These are phyloP conservation scores for Lichenostomus cassidix DNA, from an alignment of 2,113 vertebrate genomes.

Conservation along the genomic window DNA sequence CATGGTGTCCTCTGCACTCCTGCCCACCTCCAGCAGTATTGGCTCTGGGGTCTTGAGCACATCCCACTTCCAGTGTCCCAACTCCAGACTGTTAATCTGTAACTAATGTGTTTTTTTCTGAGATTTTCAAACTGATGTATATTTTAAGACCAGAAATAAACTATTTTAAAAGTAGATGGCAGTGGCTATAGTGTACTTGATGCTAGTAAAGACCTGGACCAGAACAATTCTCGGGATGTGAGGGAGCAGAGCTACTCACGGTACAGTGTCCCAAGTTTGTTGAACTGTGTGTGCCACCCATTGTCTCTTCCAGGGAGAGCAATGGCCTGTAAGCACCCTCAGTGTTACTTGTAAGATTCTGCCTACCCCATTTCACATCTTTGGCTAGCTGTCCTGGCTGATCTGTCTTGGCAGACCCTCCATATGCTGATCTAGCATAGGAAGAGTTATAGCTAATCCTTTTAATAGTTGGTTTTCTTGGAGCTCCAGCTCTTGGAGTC, in stretches of 20 bases:
- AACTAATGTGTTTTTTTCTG: slow-evolving; percentile 81
- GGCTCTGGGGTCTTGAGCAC: slow-evolving; percentile 3
- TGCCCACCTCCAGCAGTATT: slow-evolving; percentile 13
- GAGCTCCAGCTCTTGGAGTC: not conserved
- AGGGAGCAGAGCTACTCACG: not conserved
- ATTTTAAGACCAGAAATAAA: slow-evolving; percentile 96
- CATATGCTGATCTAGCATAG: not conserved
- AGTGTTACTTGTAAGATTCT: not conserved
- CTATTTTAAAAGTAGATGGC: slow-evolving; percentile 87
- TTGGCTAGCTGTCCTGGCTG: not conserved
- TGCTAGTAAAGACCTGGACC: not conserved
- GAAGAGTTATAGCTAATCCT: not conserved
- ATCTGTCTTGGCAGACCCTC: not conserved
- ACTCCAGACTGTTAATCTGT: slow-evolving; percentile 87
- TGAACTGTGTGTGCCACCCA: not conserved
- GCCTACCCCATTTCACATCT: not conserved
- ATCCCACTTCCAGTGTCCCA: slow-evolving; percentile 23
- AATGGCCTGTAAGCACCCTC: not conserved
- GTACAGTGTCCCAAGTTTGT: not conserved
- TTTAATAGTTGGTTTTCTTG: not conserved
- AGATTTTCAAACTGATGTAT: slow-evolving; percentile 89
- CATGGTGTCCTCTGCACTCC: not conserved
- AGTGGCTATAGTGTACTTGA: not conserved
- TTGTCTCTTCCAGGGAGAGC: not conserved
- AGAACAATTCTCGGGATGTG: rapidly evolving